phyloP scores from a whole-genome alignment of 92 coral and sea anemone genomes.

The Meandrina meandrites region DNA sequence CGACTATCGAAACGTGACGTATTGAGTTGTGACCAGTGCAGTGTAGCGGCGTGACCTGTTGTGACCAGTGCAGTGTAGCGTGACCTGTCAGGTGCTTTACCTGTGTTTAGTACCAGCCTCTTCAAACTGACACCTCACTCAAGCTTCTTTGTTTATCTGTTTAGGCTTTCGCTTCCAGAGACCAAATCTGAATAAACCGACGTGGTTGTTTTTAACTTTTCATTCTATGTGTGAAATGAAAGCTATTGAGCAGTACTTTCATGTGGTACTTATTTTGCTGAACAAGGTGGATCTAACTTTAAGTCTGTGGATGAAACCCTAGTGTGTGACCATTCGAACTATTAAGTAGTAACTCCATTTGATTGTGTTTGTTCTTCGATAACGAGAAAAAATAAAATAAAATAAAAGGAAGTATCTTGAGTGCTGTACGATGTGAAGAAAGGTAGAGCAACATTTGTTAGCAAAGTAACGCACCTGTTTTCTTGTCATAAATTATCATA shows the following conservation, averaged over 20 bases:
- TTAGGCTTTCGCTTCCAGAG: background rate
- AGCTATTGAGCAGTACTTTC: no score
- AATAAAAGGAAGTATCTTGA: background rate
- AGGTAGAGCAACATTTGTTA: background rate
- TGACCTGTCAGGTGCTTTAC: background rate
- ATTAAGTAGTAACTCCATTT: no score
- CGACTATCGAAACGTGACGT: background rate
- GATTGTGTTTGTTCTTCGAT: background rate
- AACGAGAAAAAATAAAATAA: background rate
- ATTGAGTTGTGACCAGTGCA: background rate
- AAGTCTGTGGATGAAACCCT: background rate
- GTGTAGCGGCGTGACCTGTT: background rate
- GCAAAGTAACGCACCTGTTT: slow-evolving; percentile 47
- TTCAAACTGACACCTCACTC: background rate
- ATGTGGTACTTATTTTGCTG: no score
- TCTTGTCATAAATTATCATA: slow-evolving; percentile 82
- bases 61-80: background rate
- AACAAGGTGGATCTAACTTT: no score
- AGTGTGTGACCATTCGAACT: background rate
- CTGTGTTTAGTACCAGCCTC: background rate
- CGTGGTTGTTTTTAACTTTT: background rate
- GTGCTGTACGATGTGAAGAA: background rate
- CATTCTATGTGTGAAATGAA: background rate
- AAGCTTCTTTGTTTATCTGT: background rate
- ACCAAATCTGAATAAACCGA: background rate